Base-by-base conservation (phyloP, 2,113 vertebrate species). In the Thryonomys swinderianus region DNA sequence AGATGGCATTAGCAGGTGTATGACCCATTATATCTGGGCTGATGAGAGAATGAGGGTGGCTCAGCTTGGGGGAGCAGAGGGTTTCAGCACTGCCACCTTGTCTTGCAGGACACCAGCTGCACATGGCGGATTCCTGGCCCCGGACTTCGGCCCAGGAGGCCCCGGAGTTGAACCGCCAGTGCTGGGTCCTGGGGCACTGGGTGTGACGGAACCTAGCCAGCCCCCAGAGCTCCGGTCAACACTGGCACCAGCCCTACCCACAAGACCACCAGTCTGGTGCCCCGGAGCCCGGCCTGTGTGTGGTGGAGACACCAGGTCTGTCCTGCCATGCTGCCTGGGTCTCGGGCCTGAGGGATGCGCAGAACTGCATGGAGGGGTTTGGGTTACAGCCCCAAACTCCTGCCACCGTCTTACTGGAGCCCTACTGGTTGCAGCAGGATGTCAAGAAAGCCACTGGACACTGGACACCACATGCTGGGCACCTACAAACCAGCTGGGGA, bases 121-220 rank as follows among this genome's bases (percentile, higher is more conserved):
- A 95, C 82, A 6, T 94, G 94, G 96, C 32, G 1, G 96, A 96
- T 7, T 88, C 97, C 92, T 97, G 97, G 97, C 95, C 96, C 51
- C 90, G 88, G 30, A 95, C 81, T 74, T 85, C 96, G 0, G 82
- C 94, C 0, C 97, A 95, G 8, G 97, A 97, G 81, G 71, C 30
- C 0, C 90, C 90, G 0, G 97, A 97, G 82, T 78, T 97, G 88
- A 97, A 53, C 88, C 96, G 94, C 53, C 97, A 97, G 92, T 97
- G 97, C 82, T 97, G 97, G 97, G 97, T 97, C 40, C 96, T 97
- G 79, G 97, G 97, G 61, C 97, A 97, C 91, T 97, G 97, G 97
- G 97, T 97, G 97, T 97, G 96, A 97, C 37, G 0, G 7, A 48
- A 69, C 32, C 79, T 78, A 5, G 48, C 59, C 37, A 37, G 84